A percentile compares a stretch with the other conserved stretches of the same genome.
Evolutionary conservation across 2,888 invertebrate species (phyloP).

Genomic region (Aphidoletes aphidimyza): DNA sequence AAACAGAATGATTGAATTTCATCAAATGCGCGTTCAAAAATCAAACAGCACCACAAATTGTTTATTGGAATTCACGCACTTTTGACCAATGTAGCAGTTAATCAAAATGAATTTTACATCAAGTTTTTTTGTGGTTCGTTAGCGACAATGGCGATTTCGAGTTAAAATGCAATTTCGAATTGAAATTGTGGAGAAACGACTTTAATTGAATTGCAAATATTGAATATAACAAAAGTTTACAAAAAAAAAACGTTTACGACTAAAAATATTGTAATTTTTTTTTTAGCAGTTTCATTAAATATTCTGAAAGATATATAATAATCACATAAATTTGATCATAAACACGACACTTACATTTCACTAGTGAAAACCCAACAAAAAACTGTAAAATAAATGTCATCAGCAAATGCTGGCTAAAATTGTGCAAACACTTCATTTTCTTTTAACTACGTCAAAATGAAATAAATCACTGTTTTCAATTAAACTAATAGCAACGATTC

Average conservation of each 20-base stretch:
- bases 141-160: not conserved
- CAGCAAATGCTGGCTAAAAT: not conserved
- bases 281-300: not conserved
- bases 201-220: constrained; percentile 19
- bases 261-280: not conserved
- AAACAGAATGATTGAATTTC: constrained; percentile 30
- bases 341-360: constrained; percentile 25
- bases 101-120: constrained; percentile 4
- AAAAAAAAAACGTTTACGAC: not conserved
- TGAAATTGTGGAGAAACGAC: not conserved
- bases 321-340: constrained; percentile 6
- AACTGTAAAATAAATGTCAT: not conserved
- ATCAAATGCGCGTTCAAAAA: not conserved
- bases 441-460: not conserved
- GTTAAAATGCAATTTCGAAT: not conserved
- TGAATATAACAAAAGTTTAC: not conserved
- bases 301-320: not conserved
- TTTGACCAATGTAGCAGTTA: not conserved
- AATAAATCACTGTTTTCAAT: not conserved
- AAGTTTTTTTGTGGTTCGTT: not conserved
- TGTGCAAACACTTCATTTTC: not conserved
- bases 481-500: not conserved
- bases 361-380: constrained; percentile 1
- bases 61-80: constrained; percentile 38
- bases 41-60: constrained; percentile 18